Base-by-base conservation (phyloP, 2,113 vertebrate genomes). In the Agapornis roseicollis region DNA sequence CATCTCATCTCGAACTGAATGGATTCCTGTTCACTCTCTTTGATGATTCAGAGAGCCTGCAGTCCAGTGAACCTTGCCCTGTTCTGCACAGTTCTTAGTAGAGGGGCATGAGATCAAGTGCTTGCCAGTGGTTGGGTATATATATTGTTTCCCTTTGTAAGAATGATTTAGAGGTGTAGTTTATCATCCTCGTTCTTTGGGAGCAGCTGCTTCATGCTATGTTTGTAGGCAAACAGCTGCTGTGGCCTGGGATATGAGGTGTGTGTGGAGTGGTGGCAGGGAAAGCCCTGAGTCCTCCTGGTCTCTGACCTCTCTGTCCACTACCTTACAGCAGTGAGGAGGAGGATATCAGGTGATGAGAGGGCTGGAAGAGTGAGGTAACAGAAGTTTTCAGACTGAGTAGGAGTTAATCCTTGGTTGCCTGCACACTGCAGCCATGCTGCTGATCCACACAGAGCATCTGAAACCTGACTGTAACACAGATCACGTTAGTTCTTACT, bases 251-350 rank as follows among this genome's bases (percentile, higher is more conserved):
- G 42, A 89, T 41, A 85, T 41, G 81, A 50, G 61, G 9, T 5
- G 31, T 13, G 37, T 63, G 52, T 20, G 63, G 50, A 68, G n/a
- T 6, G 22, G 14, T 35, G 33, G 3, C 44, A 33, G 37, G 42
- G 49, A 4, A 52, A 1, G 18, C 18, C n/a, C 35, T 0, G 10
- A 29, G n/a, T 7, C 39, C 9, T 27, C n/a, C 28, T 1, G 2
- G 2, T 39, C 61, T 46, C 65, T 72, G 56, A 52, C 35, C 17
- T 18, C 69, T n/a, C 17, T 1, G 6, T 17, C 35, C n/a, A 0
- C 42, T 28, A 25, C 27, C 29, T 27, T 12, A 0, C 1, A 17
- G 41, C 15, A 61, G 33, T 18, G 39, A 35, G 3, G 25, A 68
- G 37, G 47, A 55, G 50, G 35, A 0, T n/a, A 2, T 25, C 13